phyloP scores from a whole-genome alignment of 1,140 invertebrate species.

The Saccostrea cuccullata region DNA sequence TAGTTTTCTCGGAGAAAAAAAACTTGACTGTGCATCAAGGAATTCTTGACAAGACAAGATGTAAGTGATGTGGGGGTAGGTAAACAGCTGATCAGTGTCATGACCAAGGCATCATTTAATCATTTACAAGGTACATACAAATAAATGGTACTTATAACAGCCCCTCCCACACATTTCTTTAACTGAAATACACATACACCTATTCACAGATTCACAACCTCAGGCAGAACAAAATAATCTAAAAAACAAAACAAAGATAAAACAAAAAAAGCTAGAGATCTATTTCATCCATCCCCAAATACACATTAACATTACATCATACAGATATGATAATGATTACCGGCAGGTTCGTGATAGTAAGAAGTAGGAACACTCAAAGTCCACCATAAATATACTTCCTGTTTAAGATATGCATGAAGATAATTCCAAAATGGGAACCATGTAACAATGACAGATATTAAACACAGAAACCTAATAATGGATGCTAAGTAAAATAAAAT shows the following conservation, averaged over 20 bases:
- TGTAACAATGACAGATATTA: neutral
- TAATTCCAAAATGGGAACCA: neutral
- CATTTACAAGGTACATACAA: neutral
- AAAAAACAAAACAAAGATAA: neutral
- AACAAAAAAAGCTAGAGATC: slow-evolving; percentile 5
- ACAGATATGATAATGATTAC: neutral
- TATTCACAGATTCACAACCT: slow-evolving; percentile 5
- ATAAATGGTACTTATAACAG: neutral
- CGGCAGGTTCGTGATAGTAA: neutral
- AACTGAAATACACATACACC: neutral
- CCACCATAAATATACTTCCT: neutral
- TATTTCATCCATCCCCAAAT: neutral
- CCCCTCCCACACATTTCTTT: neutral
- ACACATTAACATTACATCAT: neutral
- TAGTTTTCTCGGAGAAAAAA: neutral
- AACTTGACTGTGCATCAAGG: neutral
- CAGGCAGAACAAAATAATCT: neutral
- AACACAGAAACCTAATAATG: too few species aligned
- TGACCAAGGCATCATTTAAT: neutral
- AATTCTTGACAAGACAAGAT: neutral
- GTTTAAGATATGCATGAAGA: neutral
- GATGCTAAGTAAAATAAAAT: too few species aligned
- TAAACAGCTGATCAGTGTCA: neutral
- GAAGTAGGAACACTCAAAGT: neutral
- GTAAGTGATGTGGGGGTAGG: neutral